Conservation (phyloP, 2,888 invertebrate genomes). For the Omphaloscelis lunosa region DNA sequence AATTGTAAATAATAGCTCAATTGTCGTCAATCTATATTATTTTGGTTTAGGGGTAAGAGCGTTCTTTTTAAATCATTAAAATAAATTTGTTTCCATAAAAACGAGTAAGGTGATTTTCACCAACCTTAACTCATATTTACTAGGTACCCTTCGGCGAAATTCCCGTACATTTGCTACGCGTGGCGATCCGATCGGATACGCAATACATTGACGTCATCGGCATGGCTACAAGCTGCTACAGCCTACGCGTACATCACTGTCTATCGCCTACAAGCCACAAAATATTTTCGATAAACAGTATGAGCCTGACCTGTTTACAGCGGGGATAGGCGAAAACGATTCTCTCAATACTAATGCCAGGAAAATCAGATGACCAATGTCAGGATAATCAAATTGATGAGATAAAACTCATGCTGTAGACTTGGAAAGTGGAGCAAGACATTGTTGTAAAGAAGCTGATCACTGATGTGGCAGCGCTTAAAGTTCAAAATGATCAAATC, state of each 20-base stretch:
- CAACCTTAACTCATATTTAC: too few relatives aligned
- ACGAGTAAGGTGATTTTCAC: background rate
- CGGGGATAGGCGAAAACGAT: background rate
- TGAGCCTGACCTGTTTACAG: too few relatives aligned
- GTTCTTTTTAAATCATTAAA: too few relatives aligned
- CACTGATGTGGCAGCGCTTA: background rate
- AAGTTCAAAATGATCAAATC: background rate
- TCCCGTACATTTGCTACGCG: too few relatives aligned
- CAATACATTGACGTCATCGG: too few relatives aligned
- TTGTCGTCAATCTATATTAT: background rate
- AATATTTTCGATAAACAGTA: too few relatives aligned
- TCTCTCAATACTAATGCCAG: background rate
- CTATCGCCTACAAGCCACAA: too few relatives aligned
- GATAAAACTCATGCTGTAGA: background rate
- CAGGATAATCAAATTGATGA: background rate
- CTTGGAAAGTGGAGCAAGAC: background rate
- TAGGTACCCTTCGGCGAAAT: too few relatives aligned
- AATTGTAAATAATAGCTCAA: background rate
- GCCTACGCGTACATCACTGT: too few relatives aligned
- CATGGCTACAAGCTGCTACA: too few relatives aligned
- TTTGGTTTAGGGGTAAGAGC: too few relatives aligned
- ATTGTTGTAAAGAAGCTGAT: background rate
- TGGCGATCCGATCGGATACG: too few relatives aligned
- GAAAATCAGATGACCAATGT: background rate
- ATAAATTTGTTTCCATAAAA: background rate